Evolutionary conservation across 92 coral and sea anemone genomes (phyloP), one percentile per base, ranked within the genome.

Genomic region (Hydrozoanthus gracilis): DNA sequence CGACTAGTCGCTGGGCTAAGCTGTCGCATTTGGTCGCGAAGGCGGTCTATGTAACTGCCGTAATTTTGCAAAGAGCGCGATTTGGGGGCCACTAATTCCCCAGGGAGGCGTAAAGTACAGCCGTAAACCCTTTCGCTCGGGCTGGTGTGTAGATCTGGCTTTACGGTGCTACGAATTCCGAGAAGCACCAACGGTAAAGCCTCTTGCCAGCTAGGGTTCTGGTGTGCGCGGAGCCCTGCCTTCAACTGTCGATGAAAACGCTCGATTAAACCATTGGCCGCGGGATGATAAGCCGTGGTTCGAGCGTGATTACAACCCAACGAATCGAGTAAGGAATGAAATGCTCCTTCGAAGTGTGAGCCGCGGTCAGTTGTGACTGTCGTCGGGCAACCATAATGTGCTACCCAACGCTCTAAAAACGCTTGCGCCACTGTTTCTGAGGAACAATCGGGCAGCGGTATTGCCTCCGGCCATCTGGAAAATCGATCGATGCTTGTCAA

Each of bases 401-500:
- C 3, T 4, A 66, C 11, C 72, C 72, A 66, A 10, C 18, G 7
- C 6, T 8, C 3, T 5, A 66, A n/a, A 16, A 66, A 20, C 3
- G 72, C 72, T 16, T 16, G 5, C 2, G 72, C 72, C 2, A 4
- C 4, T 8, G 7, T 66, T 66, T 16, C 45, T 10, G 72, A 39
- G 7, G 39, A 20, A 3, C n/a, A 5, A 4, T 16, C 45, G 72
- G 72, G 5, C 6, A 66, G 4, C 4, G 72, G 72, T 4, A 66
- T 20, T 5, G 45, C 72, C 18, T 66, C 72, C 7, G 45, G 6
- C 72, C 72, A 66, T 8, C 45, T 9, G 39, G 72, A 5, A 11
- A 66, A 60, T 3, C 66, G 66, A 60, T 60, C 93, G n/a, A 86
- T 69, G 49, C 83, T 79, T 6, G 90, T 90, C 67, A 90, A 67